A percentile compares a stretch with the other conserved stretches of the same genome.
Conservation (phyloP, 2,888 invertebrate genomes). For the Chloroclysta siterata region DNA sequence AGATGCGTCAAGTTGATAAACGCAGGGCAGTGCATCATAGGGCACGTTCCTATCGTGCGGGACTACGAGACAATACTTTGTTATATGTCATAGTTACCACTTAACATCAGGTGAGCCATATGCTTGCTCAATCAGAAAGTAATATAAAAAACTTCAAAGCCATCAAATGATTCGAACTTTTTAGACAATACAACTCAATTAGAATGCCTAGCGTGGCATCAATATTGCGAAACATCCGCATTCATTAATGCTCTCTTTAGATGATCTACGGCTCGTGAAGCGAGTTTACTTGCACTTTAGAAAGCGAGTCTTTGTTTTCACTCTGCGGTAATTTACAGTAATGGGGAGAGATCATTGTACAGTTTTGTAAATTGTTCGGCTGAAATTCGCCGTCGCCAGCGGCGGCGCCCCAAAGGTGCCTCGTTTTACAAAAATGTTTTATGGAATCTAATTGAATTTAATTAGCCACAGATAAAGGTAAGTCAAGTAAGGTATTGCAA, state of each 20-base stretch:
- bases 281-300: constrained; percentile 72
- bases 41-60: no score
- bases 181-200: neutral
- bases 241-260: constrained; percentile 59
- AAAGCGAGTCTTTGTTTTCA: constrained; percentile 82
- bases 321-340: constrained; percentile 74
- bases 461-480: constrained; percentile 43
- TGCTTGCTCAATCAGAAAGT: no score
- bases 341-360: constrained; percentile 77
- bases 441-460: constrained; percentile 49
- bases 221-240: constrained; percentile 66
- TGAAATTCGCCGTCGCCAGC: constrained; percentile 56
- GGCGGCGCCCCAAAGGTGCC: constrained; percentile 62
- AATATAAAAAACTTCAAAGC: no score
- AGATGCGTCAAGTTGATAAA: no score
- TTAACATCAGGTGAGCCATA: no score
- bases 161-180: neutral
- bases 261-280: constrained; percentile 62
- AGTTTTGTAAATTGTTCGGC: constrained; percentile 68
- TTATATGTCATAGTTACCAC: no score
- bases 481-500: constrained; percentile 6
- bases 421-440: constrained; percentile 49
- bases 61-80: no score
- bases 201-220: neutral
- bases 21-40: no score